Base-by-base conservation (phyloP, 1,140 invertebrate species). In the Leptinotarsa lineolata region DNA sequence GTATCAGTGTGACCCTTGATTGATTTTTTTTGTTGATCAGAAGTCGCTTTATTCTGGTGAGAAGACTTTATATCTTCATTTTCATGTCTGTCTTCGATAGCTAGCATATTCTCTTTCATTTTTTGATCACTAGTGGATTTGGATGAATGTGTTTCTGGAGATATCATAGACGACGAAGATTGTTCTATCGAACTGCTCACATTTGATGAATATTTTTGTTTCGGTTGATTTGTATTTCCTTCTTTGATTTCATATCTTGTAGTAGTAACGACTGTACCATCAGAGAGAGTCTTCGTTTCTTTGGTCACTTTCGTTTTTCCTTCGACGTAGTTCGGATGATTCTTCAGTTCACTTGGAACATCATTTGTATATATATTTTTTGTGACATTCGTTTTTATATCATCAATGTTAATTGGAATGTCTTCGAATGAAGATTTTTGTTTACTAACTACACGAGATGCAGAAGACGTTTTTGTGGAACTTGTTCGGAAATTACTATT, bases 191-290 rank as follows among this genome's bases (percentile, higher is more conserved):
- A 65, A 24, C 15, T 24, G 20, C 44, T 68, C 3, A 58, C 16
- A 58, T 22, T 68, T 39, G 67, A 68, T 12, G 24, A 15, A 48
- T 54, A 72, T 4, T 74, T 66, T 18, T 74, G 20, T 16, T 2
- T n/a, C 15, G n/a, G 5, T 18, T 54, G 48, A 54, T 18, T 54
- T 13, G 72, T 73, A 72, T 77, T 78, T 39, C 76, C 72, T 21
- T 84, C 86, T 45, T 86, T 88, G 22, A 88, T 90, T 75, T 91
- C 89, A 54, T 89, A 88, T 65, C 87, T 86, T 46, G 89, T 90
- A 74, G 89, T 90, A 21, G 89, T 91, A 3, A 91, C 87, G 72
- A 85, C 86, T 18, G 89, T 89, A 20, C 90, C 90, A 79, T 91
- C 89, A 15, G 89, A 88, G n/a, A 91, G 81, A 30, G 87, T 86